Evolutionary conservation across 2,888 invertebrate species (phyloP).

Genomic region (Protonemura montana): DNA sequence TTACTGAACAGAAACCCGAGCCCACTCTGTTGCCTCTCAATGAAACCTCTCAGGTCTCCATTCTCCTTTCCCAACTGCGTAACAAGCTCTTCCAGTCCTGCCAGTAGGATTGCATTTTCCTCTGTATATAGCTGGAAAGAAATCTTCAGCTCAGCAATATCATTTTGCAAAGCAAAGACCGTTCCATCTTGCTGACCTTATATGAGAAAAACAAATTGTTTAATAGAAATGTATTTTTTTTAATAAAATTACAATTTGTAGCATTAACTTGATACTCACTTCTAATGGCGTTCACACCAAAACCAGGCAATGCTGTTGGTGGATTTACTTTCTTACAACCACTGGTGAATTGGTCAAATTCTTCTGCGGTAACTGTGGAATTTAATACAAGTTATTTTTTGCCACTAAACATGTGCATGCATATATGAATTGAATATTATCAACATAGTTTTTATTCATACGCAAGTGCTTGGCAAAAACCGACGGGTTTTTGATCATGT

Average conservation of each 20-base stretch:
- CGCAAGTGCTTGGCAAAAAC: constrained; percentile 35
- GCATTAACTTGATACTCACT: not conserved
- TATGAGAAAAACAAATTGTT: not conserved
- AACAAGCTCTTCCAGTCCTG: not conserved
- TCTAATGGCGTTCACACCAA: not conserved
- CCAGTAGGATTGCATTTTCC: not conserved
- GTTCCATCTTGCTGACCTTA: not conserved
- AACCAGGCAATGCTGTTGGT: not conserved
- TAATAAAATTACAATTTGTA: not conserved
- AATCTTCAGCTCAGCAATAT: not conserved
- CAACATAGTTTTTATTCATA: not conserved
- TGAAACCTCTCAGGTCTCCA: not conserved
- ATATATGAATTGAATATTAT: not conserved
- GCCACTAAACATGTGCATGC: not conserved
- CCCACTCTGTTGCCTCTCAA: not conserved
- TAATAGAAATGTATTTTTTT: not conserved
- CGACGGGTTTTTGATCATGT: not conserved
- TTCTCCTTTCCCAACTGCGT: not conserved
- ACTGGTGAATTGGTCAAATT: not conserved
- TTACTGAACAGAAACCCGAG: not conserved
- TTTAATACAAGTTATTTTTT: not conserved
- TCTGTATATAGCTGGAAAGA: not conserved
- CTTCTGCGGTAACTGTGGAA: not conserved
- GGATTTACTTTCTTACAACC: not conserved
- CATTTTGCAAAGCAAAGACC: not conserved